Base-by-base conservation (phyloP, 2,888 invertebrate genomes). In the Adineta ricciae region DNA sequence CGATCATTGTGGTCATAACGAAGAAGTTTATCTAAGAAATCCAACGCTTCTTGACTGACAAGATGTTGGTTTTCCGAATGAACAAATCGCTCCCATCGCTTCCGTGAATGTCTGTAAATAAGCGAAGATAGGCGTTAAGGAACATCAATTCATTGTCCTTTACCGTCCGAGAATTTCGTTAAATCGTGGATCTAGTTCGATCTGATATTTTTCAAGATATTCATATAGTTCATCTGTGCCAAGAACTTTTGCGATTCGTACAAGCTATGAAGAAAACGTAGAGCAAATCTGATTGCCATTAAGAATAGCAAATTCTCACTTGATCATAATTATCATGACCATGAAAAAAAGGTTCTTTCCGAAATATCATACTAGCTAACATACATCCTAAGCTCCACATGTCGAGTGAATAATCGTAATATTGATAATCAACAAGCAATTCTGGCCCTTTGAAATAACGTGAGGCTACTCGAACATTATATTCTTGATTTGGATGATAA, bases 351-450 rank as follows among this genome's bases (percentile, higher is more conserved):
- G 99, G 99, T 92, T 99, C 99, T 93, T 99, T 99, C 87, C 92
- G 90, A 92, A 99, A 99, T 91, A 99, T 99, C 98, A 99, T 99
- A 89, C 97, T 97, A 88, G 99, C 99, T 89, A 99, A 93, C 99
- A 99, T 99, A 92, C 99, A 99, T 84, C 99, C 99, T 90, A 99
- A 92, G 88, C 97, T 97, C 99, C 99, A 99, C 97, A 99, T 97
- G 91, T 99, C 99, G 92, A 99, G 92, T 83, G 98, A 98, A 92
- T 99, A 99, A 92, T 99, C 99, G 91, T 99, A 99, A 83, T 93
- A 93, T 93, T 94, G 94, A 93, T 97, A 99, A 92, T 99, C 98
- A 90, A 99, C 96, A 90, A 99, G 93, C 88, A 99, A 93, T 92
- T 99, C 99, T 88, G 98, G 98, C 88, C 98, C 98, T 93, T 97